A percentile compares a stretch with the other conserved stretches of the same genome.
Evolutionary conservation across 2,113 vertebrate species (phyloP).

Genomic region (Pao palembangensis): DNA sequence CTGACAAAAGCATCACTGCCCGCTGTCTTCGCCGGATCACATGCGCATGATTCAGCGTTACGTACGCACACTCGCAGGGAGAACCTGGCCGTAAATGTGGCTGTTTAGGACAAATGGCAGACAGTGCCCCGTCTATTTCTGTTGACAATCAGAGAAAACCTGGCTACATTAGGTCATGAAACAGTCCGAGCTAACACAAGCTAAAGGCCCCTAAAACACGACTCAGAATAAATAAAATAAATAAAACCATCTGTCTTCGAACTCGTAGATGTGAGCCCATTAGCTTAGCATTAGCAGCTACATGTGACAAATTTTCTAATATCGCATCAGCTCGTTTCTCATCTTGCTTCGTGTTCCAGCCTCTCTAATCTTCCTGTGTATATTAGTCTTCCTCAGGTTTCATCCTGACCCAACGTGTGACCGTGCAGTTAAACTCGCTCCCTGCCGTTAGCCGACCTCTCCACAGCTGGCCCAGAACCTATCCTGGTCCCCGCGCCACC

Average conservation of each 20-base stretch:
- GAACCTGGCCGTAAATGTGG: too few relatives aligned
- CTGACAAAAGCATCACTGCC: too few relatives aligned
- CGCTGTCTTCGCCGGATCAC: too few relatives aligned
- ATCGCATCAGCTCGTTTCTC: too few relatives aligned
- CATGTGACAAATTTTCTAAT: not conserved
- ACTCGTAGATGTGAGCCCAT: too few relatives aligned
- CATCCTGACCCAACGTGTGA: not conserved
- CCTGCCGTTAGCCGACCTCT: slow-evolving; percentile 41
- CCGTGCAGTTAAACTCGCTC: not conserved
- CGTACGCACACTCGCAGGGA: too few relatives aligned
- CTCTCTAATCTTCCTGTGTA: not conserved
- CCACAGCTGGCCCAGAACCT: slow-evolving; percentile 52
- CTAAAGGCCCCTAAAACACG: not conserved
- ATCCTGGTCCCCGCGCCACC: slow-evolving; percentile 51
- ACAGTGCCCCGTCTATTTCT: too few relatives aligned
- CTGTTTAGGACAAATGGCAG: too few relatives aligned
- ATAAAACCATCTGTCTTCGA: too few relatives aligned
- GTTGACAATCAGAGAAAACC: not conserved
- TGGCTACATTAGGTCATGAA: too few relatives aligned
- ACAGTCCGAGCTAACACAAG: too few relatives aligned
- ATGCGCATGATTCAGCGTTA: too few relatives aligned
- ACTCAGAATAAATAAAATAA: not conserved
- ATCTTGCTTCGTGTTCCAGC: not conserved
- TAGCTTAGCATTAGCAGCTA: not conserved
- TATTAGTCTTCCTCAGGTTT: not conserved